Evolutionary conservation across 2,888 invertebrate species (phyloP).

Genomic region (Tipula confusa): DNA sequence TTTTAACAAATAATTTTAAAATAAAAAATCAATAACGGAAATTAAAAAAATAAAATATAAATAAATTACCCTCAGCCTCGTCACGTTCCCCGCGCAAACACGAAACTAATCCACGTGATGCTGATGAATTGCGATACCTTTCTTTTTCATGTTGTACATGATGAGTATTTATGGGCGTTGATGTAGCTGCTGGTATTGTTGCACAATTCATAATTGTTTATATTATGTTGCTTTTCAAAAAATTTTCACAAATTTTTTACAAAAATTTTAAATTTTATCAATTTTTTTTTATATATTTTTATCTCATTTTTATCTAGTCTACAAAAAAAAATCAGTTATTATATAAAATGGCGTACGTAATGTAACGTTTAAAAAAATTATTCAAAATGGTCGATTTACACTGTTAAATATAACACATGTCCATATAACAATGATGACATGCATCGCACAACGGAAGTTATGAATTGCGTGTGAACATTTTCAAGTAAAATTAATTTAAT

Average conservation of each 20-base stretch:
- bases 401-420: neutral
- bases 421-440: neutral
- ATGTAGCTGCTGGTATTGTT: constrained; percentile 42
- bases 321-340: neutral
- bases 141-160: constrained; percentile 33
- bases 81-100: constrained; percentile 49
- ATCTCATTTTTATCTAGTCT: neutral
- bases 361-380: too few species aligned
- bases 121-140: constrained; percentile 34
- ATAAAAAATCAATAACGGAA: constrained; percentile 28
- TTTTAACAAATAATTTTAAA: neutral
- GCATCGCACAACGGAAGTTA: neutral
- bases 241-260: neutral
- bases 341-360: neutral
- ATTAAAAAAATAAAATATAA: constrained; percentile 31
- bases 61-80: constrained; percentile 39
- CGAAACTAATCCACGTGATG: constrained; percentile 48
- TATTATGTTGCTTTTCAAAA: neutral
- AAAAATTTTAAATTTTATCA: neutral
- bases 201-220: constrained; percentile 46
- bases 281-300: neutral
- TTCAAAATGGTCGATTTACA: neutral
- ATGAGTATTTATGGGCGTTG: constrained; percentile 34
- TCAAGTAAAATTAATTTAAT: neutral
- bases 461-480: neutral